These are phyloP conservation scores for Athalia circularis DNA, from an alignment of 2,888 invertebrate species.

Conservation along the genomic window DNA sequence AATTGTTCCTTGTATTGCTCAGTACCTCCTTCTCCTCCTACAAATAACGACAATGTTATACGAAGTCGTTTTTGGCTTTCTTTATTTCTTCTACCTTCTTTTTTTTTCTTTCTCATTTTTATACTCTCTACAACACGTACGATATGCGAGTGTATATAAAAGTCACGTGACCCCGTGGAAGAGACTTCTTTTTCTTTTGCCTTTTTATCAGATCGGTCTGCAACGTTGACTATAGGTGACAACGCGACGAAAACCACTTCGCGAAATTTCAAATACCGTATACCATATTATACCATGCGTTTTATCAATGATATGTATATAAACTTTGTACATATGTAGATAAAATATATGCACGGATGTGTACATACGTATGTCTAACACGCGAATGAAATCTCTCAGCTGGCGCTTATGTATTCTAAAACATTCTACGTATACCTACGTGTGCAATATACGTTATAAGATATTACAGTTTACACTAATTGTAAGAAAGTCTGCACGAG, in stretches of 20 bases:
- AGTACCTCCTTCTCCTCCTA: too few species aligned
- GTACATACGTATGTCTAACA: conserved; percentile 1
- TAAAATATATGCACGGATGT: conserved; percentile 6
- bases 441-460: neutral
- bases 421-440: neutral
- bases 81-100: too few species aligned
- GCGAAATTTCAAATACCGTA: neutral
- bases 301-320: neutral
- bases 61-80: too few species aligned
- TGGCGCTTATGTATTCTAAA: neutral
- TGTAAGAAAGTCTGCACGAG: conserved; percentile 26
- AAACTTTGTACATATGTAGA: neutral
- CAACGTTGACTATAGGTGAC: too few species aligned
- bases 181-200: neutral
- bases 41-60: too few species aligned
- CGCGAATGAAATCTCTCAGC: too few species aligned
- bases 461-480: conserved; percentile 3
- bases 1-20: neutral
- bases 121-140: too few species aligned
- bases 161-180: neutral
- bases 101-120: too few species aligned
- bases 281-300: too few species aligned
- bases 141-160: too few species aligned
- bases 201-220: too few species aligned
- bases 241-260: neutral